Evolutionary conservation across 2,113 vertebrate genomes (phyloP).

Genomic region (Chaetops frenatus): DNA sequence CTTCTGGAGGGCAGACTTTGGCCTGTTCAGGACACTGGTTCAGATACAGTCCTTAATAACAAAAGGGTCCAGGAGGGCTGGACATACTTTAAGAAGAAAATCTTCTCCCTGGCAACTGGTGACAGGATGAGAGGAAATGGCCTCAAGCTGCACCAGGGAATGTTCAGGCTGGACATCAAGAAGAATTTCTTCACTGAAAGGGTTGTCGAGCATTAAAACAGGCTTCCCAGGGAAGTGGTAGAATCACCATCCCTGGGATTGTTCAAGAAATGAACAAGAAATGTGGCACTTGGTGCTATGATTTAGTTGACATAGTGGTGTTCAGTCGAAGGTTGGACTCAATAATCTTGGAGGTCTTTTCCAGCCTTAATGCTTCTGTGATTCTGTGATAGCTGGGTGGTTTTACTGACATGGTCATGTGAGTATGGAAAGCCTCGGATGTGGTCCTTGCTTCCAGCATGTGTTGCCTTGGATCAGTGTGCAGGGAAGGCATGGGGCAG

Average conservation of each 20-base stretch:
- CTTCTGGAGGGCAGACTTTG: not conserved
- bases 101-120: not conserved
- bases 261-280: not conserved
- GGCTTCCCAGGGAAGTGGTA: not conserved
- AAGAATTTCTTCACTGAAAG: not conserved
- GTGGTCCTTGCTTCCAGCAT: not conserved
- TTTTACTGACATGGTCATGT: not conserved
- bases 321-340: not conserved
- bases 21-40: not conserved
- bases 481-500: fast-evolving
- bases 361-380: not conserved
- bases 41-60: not conserved
- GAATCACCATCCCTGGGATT: not conserved
- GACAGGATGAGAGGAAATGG: not conserved
- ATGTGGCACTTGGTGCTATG: not conserved
- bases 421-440: fast-evolving
- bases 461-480: too few species aligned
- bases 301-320: not conserved
- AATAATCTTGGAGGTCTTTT: not conserved
- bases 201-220: not conserved
- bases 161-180: not conserved
- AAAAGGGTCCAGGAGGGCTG: not conserved
- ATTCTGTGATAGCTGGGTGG: not conserved
- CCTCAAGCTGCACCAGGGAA: not conserved
- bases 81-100: not conserved